Percentiles rank a stretch among this genome's conserved stretches.
phyloP scores from a whole-genome alignment of 1,140 invertebrate species.

The Drosophila guanche region DNA sequence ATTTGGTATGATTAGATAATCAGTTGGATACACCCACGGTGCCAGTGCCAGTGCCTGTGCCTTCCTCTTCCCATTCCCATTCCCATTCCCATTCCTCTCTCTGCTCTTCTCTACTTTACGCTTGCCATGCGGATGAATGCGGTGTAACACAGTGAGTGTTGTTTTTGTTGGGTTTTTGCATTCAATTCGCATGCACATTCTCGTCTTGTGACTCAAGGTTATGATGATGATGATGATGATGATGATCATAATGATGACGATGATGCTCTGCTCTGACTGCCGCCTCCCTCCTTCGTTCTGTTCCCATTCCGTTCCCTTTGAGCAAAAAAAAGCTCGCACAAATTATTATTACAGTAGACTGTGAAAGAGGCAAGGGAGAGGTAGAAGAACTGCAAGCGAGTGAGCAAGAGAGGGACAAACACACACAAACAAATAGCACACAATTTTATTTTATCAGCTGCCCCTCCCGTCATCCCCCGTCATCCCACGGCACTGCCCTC shows the following conservation, averaged over 20 bases:
- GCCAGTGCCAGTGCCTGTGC: neutral
- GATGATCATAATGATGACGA: slow-evolving; percentile 53
- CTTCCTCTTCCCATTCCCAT: neutral
- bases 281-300: neutral
- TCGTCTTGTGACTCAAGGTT: slow-evolving; percentile 79
- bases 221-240: slow-evolving; percentile 56
- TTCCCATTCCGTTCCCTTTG: slow-evolving; percentile 21
- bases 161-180: slow-evolving; percentile 53
- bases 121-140: slow-evolving; percentile 42
- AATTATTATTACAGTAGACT: slow-evolving; percentile 67
- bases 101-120: neutral
- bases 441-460: slow-evolving; percentile 81
- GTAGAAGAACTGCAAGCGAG: neutral
- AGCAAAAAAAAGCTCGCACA: slow-evolving; percentile 58
- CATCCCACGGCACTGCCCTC: neutral
- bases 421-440: slow-evolving; percentile 27
- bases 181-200: slow-evolving; percentile 78
- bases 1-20: slow-evolving; percentile 61
- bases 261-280: slow-evolving; percentile 44
- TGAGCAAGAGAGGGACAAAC: neutral
- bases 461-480: slow-evolving; percentile 27
- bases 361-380: slow-evolving; percentile 1
- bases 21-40: slow-evolving; percentile 22
- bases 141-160: slow-evolving; percentile 13
- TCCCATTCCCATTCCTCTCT: neutral